Conservation (phyloP, 2,888 invertebrate genomes). For the Pristionchus maxplancki region DNA sequence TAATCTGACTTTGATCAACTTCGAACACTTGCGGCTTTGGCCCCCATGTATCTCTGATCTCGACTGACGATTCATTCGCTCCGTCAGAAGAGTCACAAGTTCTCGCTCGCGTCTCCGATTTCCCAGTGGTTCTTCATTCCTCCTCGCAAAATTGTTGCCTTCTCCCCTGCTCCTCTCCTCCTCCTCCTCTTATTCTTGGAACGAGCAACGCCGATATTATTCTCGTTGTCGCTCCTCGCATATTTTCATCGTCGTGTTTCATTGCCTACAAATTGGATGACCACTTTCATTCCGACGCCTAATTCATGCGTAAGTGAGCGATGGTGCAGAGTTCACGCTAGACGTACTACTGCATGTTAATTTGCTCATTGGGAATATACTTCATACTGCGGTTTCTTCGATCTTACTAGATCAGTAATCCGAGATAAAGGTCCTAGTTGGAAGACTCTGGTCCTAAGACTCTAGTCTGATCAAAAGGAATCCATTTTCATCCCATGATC, state of each 20-base stretch:
- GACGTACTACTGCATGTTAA: background rate
- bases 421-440: too few relatives aligned
- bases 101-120: constrained; percentile 12
- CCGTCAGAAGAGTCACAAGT: background rate
- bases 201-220: background rate
- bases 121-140: background rate
- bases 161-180: background rate
- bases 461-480: background rate
- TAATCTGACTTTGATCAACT: background rate
- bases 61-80: background rate
- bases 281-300: background rate
- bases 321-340: background rate
- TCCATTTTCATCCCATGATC: background rate
- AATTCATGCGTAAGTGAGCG: background rate
- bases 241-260: constrained; percentile 33
- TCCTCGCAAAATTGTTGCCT: constrained; percentile 7
- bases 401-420: too few relatives aligned
- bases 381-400: background rate
- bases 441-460: too few relatives aligned
- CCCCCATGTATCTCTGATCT: background rate
- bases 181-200: background rate
- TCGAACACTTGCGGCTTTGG: background rate
- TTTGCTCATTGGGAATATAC: background rate
- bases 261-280: constrained; percentile 22
- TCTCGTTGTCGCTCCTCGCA: background rate